Percentiles rank a stretch among this genome's conserved stretches.
These are phyloP conservation scores for Ectropis crepuscularia DNA, from an alignment of 2,888 invertebrate species.

Conservation along the genomic window DNA sequence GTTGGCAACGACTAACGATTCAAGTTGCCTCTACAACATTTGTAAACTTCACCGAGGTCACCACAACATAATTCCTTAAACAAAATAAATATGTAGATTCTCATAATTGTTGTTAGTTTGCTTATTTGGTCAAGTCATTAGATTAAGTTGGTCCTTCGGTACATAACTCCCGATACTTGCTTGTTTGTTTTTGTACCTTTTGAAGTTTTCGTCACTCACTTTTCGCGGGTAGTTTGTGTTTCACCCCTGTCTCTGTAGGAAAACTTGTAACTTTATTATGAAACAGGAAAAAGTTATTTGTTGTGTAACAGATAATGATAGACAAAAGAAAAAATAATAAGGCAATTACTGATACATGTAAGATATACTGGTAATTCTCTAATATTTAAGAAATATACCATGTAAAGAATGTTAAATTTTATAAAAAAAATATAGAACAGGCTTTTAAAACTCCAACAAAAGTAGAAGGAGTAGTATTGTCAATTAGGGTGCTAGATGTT, in stretches of 20 bases:
- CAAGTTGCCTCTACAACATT: slow-evolving; percentile 30
- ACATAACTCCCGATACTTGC: slow-evolving; percentile 19
- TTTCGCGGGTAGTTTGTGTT: slow-evolving; percentile 24
- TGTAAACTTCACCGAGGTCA: too few relatives aligned
- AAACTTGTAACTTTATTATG: background rate
- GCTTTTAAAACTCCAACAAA: too few relatives aligned
- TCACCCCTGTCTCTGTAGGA: slow-evolving; percentile 1
- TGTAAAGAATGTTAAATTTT: too few relatives aligned
- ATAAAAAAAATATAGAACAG: too few relatives aligned
- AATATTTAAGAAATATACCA: background rate
- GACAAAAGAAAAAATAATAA: background rate
- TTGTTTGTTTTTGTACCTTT: slow-evolving; percentile 27
- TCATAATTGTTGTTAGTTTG: background rate
- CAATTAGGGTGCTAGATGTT: too few relatives aligned
- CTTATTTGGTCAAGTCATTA: background rate
- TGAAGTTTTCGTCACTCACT: slow-evolving; percentile 37
- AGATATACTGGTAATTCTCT: background rate
- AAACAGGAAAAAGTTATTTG: background rate
- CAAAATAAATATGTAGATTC: background rate
- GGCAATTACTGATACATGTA: too few relatives aligned
- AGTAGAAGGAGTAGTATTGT: too few relatives aligned
- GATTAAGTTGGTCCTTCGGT: slow-evolving; percentile 1
- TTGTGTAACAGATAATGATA: background rate
- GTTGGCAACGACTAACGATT: slow-evolving; percentile 43
- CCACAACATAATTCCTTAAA: background rate